Conservation (phyloP, 1,140 invertebrate species). For the Anoplolepis gracilipes region DNA sequence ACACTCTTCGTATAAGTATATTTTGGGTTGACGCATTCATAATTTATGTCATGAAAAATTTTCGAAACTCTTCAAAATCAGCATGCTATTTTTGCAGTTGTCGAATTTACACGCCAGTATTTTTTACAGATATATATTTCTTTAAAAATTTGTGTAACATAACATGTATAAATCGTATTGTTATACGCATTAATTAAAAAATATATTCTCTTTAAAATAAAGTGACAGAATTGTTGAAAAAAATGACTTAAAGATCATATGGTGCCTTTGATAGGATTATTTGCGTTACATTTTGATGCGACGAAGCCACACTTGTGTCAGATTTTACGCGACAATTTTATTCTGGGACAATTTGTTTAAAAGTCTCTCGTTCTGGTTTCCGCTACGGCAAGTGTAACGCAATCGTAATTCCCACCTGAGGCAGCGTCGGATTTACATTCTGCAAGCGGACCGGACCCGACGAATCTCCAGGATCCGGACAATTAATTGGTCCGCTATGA, state of each 20-base stretch:
- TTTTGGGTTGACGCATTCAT: background rate
- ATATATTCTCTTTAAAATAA: background rate
- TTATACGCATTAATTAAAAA: background rate
- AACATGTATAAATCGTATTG: background rate
- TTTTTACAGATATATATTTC: background rate
- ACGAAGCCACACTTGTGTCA: slow-evolving; percentile 4
- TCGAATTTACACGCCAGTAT: background rate
- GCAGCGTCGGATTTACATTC: slow-evolving; percentile 68
- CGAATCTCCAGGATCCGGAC: slow-evolving; percentile 44
- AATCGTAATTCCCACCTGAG: slow-evolving; percentile 71
- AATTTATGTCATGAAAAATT: background rate
- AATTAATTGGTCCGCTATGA: slow-evolving; percentile 66
- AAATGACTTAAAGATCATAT: background rate
- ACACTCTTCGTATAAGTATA: background rate
- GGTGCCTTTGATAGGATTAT: background rate
- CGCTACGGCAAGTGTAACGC: slow-evolving; percentile 45
- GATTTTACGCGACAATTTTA: slow-evolving; percentile 54
- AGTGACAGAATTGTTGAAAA: background rate
- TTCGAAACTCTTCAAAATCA: too few species aligned
- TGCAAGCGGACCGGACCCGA: slow-evolving; percentile 29
- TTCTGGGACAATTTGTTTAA: slow-evolving; percentile 47
- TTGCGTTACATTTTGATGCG: slow-evolving; percentile 5
- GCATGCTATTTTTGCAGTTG: background rate
- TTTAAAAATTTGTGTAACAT: background rate
- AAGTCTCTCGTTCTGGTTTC: slow-evolving; percentile 59